Base-by-base conservation (phyloP, 2,888 invertebrate genomes). In the Epistrophe grossulariae region DNA sequence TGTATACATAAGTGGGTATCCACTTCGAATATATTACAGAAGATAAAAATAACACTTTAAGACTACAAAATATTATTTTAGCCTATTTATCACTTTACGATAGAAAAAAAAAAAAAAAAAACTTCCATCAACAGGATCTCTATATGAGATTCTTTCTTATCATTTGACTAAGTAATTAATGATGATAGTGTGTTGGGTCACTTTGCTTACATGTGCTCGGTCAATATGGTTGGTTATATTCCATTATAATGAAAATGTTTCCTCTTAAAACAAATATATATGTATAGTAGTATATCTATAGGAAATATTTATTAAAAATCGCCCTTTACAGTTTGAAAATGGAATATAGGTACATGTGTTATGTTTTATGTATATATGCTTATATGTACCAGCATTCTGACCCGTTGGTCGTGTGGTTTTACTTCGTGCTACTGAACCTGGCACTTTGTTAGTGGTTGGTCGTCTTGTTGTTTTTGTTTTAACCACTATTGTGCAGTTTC, bases 151-250 rank as follows among this genome's bases (percentile, higher is more conserved):
- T 62, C 70, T 76, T 74, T 72, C 71, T 80, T 74, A 77, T 66
- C 71, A 82, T 77, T 57, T 40, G 19, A 43, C 71, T 48, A 78
- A 66, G 77, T 77, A 78, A 82, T 82, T 62, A 43, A 77, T 76
- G 48, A 31, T 72, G 82, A 82, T 62, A 62, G 62, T 62, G 62
- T 62, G 62, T 62, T 82, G 72, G 82, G 78, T 82, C 77, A 77
- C 66, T 82, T 78, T 82, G 72, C 81, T 78, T 77, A 72, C 78
- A 72, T 82, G 72, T 72, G 60, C 72, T 60, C 24, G 62, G 62
- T 62, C 43, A 62, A 62, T 62, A 62, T 62, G 15, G 19, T 40
- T 62, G 24, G 43, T 72, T 71, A 82, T 78, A 72, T 72, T 77
- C 59, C 77, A 43, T 82, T 77, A 71, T 78, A 24, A 77, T 66